Percentiles rank a stretch among this genome's conserved stretches.
Conservation (phyloP, 1,140 invertebrate genomes). For the Caenorhabditis inopinata region DNA sequence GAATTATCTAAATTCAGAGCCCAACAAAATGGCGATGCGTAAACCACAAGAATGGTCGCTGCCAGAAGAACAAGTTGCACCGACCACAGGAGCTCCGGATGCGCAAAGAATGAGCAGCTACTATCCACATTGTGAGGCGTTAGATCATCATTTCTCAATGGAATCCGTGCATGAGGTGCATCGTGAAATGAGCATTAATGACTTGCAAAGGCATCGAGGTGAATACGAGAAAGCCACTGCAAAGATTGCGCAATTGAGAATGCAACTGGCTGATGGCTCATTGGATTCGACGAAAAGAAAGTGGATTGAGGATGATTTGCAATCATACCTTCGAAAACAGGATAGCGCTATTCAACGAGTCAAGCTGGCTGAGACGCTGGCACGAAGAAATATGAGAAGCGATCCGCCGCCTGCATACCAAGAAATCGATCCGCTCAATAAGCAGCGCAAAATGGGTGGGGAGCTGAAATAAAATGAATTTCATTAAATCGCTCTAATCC, state of each 20-base stretch:
- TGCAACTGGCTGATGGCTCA: not conserved
- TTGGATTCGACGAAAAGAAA: slow-evolving; percentile 1
- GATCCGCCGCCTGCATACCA: slow-evolving; percentile 5
- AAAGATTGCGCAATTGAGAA: not conserved
- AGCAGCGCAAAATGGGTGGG: not conserved
- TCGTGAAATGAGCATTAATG: not conserved
- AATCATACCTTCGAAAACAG: not conserved
- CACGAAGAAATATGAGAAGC: not conserved
- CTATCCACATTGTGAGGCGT: not conserved
- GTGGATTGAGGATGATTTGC: not conserved
- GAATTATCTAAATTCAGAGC: no score
- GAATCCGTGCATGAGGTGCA: not conserved
- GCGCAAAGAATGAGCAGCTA: not conserved
- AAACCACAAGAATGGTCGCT: not conserved
- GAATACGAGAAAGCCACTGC: not conserved
- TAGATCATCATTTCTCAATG: not conserved
- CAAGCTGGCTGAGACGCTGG: not conserved
- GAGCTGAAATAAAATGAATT: not conserved
- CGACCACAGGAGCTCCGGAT: not conserved
- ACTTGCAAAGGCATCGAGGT: not conserved
- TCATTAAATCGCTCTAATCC: no score
- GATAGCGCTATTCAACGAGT: not conserved
- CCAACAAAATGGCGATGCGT: not conserved
- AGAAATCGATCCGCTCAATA: not conserved
- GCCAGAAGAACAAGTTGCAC: not conserved